Conservation (phyloP, 2,113 vertebrate species). For the Pandion haliaetus region DNA sequence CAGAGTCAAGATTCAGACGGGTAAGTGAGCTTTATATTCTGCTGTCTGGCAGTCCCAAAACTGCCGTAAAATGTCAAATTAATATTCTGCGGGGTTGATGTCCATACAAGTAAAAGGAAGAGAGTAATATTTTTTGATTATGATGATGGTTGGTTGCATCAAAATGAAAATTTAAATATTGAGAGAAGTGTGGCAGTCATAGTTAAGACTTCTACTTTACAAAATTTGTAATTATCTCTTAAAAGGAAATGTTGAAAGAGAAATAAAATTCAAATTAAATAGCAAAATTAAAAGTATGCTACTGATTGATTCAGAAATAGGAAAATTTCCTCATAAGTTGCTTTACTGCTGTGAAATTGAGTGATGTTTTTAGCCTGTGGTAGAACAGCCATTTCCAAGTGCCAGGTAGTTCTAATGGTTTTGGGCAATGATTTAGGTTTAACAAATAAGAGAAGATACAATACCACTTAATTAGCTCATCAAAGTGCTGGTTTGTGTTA, state of each 20-base stretch:
- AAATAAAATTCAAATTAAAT: background rate
- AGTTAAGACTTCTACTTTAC: background rate
- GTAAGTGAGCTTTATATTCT: constrained; percentile 66
- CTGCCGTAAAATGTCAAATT: background rate
- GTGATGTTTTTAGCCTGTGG: background rate
- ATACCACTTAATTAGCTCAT: background rate
- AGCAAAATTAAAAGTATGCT: background rate
- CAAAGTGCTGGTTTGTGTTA: background rate
- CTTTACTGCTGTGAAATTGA: background rate
- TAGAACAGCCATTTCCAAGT: background rate
- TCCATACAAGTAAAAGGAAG: background rate
- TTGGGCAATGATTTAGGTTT: background rate
- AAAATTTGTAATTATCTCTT: background rate
- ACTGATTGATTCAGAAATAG: background rate
- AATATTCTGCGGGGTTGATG: background rate
- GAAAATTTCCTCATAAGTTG: background rate
- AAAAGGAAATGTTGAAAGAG: background rate
- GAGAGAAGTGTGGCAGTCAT: background rate
- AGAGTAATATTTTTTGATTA: background rate
- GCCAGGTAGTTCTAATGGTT: background rate
- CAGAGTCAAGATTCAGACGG: constrained; percentile 99
- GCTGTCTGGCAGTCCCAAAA: background rate
- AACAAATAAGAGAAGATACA: background rate
- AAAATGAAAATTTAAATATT: background rate
- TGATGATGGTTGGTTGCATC: background rate